Percentiles rank a stretch among this genome's conserved stretches.
phyloP scores from a whole-genome alignment of 2,113 vertebrate species.

The Illadopsis cleaveri region DNA sequence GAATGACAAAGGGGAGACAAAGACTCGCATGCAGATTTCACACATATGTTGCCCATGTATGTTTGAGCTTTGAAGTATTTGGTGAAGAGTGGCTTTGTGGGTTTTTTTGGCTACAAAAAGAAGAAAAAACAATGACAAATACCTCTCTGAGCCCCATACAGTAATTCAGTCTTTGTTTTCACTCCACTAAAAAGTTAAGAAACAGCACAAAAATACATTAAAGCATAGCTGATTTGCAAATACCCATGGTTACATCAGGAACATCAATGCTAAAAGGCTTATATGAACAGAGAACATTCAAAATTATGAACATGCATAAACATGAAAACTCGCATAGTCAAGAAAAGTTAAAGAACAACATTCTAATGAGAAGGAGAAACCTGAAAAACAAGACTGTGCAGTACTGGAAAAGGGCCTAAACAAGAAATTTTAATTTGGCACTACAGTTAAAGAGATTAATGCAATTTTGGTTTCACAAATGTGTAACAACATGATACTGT shows the following conservation, averaged over 20 bases:
- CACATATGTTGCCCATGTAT: not conserved
- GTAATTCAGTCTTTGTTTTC: not conserved
- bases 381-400: slow-evolving; percentile 3
- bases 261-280: not conserved
- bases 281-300: not conserved
- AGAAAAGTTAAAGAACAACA: not conserved
- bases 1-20: not conserved
- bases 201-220: not conserved
- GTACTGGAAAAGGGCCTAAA: not conserved
- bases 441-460: not conserved
- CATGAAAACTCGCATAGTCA: not conserved
- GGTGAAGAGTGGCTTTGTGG: not conserved
- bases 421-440: not conserved
- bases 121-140: not conserved
- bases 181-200: not conserved
- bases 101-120: not conserved
- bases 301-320: not conserved
- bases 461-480: slow-evolving; percentile 22
- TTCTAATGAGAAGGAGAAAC: not conserved
- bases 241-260: not conserved
- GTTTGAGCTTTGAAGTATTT: not conserved
- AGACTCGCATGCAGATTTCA: not conserved
- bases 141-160: not conserved
- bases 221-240: not conserved
- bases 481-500: not conserved